A percentile compares a stretch with the other conserved stretches of the same genome.
phyloP scores from a whole-genome alignment of 1,140 invertebrate species.

The Drosophila triauraria region DNA sequence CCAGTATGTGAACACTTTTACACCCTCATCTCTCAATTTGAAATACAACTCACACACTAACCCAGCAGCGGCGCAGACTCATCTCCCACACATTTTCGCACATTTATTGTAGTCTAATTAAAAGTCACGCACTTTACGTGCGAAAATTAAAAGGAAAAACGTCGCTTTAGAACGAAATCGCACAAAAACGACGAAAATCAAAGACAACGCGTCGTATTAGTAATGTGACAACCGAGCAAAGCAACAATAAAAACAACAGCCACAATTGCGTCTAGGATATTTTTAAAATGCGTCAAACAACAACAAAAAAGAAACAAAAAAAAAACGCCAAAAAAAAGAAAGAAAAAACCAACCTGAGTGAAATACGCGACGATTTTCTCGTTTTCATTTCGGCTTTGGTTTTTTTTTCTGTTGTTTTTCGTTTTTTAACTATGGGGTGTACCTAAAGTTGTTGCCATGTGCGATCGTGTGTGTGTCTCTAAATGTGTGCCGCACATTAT shows the following conservation, averaged over 20 bases:
- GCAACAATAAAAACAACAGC: constrained; percentile 39
- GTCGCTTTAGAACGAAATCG: constrained; percentile 12
- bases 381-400: constrained; percentile 46
- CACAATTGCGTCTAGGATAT: constrained; percentile 76
- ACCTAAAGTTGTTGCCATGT: constrained; percentile 62
- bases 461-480: constrained; percentile 36
- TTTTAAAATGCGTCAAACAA: constrained; percentile 79
- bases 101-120: constrained; percentile 81
- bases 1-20: not conserved
- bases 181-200: constrained; percentile 51
- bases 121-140: constrained; percentile 78
- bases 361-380: constrained; percentile 69
- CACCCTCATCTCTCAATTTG: constrained; percentile 7
- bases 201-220: constrained; percentile 78
- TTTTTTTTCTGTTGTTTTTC: constrained; percentile 25
- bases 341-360: constrained; percentile 47
- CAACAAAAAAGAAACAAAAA: constrained; percentile 17
- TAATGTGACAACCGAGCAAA: constrained; percentile 56
- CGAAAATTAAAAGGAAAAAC: constrained; percentile 55
- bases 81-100: constrained; percentile 55
- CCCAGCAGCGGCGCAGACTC: constrained; percentile 12
- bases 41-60: constrained; percentile 8
- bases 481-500: constrained; percentile 81
- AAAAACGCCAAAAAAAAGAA: constrained; percentile 22
- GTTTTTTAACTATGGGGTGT: constrained; percentile 49